Evolutionary conservation across 2,797 vertebrate species (phyloP).

Genomic region (Poecilia picta): DNA sequence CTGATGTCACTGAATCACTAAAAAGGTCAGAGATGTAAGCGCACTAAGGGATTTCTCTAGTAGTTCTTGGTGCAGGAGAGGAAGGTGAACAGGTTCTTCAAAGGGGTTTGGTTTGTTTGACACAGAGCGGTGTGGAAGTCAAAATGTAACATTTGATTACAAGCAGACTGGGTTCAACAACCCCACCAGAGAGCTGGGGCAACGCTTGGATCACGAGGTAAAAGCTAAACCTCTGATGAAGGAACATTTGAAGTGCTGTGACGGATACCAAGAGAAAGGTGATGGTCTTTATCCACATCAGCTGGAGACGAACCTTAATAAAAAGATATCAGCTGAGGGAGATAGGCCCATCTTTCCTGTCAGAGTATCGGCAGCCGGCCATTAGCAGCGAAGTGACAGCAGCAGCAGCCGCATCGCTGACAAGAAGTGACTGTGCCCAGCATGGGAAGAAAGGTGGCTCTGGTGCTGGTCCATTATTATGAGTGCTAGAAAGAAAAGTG

Average conservation of each 20-base stretch:
- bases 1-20: slow-evolving; percentile 32
- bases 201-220: not conserved
- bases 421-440: slow-evolving; percentile 54
- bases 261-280: slow-evolving; percentile 50
- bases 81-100: too few relatives aligned
- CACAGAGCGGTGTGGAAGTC: too few relatives aligned
- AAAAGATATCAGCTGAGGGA: slow-evolving; percentile 67
- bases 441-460: slow-evolving; percentile 43
- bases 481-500: slow-evolving; percentile 28
- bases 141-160: not conserved
- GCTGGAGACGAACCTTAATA: slow-evolving; percentile 62
- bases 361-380: slow-evolving; percentile 51
- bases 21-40: slow-evolving; percentile 22
- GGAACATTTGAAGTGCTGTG: slow-evolving; percentile 15
- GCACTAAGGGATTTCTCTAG: not conserved
- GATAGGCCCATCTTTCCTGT: slow-evolving; percentile 53
- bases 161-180: not conserved
- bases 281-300: slow-evolving; percentile 48
- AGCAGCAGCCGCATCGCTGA: slow-evolving; percentile 49
- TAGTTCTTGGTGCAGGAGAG: too few relatives aligned
- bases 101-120: too few relatives aligned
- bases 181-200: not conserved
- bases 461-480: slow-evolving; percentile 54
- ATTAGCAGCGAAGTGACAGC: slow-evolving; percentile 54
- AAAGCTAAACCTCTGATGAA: slow-evolving; percentile 24